Evolutionary conservation across 1,140 invertebrate species (phyloP), one percentile per base, ranked within the genome.

Genomic region (Drosophila erecta): DNA sequence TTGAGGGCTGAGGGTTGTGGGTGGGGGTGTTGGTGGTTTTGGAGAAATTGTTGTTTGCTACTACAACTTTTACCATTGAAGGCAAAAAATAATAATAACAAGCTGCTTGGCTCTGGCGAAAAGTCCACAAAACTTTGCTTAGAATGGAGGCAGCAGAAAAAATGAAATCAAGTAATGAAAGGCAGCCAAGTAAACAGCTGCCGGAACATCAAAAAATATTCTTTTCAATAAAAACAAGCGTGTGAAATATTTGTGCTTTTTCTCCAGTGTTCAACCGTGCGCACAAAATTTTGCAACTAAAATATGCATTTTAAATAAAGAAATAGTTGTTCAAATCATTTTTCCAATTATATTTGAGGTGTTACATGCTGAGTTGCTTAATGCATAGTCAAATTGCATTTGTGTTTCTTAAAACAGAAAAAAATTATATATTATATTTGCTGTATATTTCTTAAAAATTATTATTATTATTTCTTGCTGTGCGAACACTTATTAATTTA

Each of bases 161-260:
- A 33, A 46, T 12, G 6, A 56, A 46, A 49, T 14, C 22, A 65
- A 65, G 59, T 66, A 65, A 66, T 66, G 59, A 66, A 66, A 66
- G 62, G 41, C 59, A 65, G 61, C 60, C 59, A 65, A 66, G 62
- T 66, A 66, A 66, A 56, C 44, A 37, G 44, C 37, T 59, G 56
- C n/a, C 24, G 59, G 54, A 59, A 69, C 27, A 76, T 46, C 49
- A 59, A 37, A 60, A 40, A 76, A 70, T 74, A 55, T 61, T 56
- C 57, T 60, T 79, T 75, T 75, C 70, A 80, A 70, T 53, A 43
- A 41, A 72, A 72, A 67, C 66, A 64, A 85, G 76, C 58, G 77
- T 77, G 73, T 85, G 59, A 86, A 65, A 80, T 77, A 81, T 81
- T 80, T 85, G 74, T 86, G 54, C 37, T 47, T 61, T 60, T 83